Conservation (phyloP, 2,888 invertebrate species). For the Lasioglossum pauxillum region DNA sequence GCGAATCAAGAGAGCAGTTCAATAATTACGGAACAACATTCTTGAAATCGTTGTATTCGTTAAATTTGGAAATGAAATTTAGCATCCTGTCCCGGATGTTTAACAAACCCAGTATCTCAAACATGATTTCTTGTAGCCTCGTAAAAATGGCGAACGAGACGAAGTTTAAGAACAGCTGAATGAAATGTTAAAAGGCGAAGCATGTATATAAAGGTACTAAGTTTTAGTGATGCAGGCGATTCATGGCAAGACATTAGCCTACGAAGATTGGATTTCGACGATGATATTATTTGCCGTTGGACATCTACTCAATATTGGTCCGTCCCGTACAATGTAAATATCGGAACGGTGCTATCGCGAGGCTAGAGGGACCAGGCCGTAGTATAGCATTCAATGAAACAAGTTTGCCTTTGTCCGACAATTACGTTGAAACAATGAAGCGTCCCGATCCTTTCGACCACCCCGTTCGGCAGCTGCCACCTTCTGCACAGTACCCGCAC, state of each 20-base stretch:
- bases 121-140: background rate
- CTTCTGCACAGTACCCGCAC: constrained; percentile 37
- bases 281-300: constrained; percentile 46
- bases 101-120: background rate
- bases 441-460: constrained; percentile 49
- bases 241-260: background rate
- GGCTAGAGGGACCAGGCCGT: constrained; percentile 16
- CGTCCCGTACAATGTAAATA: constrained; percentile 59
- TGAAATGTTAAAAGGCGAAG: background rate
- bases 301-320: constrained; percentile 48
- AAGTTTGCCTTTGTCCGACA: constrained; percentile 83
- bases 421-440: constrained; percentile 82
- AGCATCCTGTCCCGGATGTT: background rate
- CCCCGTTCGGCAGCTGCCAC: constrained; percentile 67
- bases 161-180: background rate
- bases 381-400: constrained; percentile 79
- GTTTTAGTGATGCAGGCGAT: background rate
- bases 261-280: constrained; percentile 20
- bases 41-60: background rate
- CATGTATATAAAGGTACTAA: background rate
- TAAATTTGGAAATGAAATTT: background rate
- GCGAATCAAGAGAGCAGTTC: background rate
- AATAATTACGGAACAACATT: background rate
- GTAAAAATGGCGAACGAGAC: background rate
- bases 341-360: constrained; percentile 39